phyloP scores from a whole-genome alignment of 2,888 invertebrate species.

The Cryptophagus acutangulus region DNA sequence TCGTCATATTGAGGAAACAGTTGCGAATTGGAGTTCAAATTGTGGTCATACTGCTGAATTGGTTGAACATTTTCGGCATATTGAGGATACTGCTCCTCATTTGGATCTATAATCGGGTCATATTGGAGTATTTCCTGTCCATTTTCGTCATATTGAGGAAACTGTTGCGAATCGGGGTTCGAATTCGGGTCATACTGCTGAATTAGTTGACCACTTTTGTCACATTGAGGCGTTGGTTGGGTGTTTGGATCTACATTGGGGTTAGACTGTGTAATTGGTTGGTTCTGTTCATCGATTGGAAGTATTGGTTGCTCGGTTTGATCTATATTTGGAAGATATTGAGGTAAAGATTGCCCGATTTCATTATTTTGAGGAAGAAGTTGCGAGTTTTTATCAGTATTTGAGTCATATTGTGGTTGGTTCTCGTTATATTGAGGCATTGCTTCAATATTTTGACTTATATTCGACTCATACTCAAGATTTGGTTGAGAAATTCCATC shows the following conservation, averaged over 20 bases:
- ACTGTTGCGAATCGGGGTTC: constrained; percentile 21
- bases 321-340: constrained; percentile 15
- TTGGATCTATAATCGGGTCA: constrained; percentile 15
- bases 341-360: constrained; percentile 17
- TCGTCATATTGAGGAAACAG: constrained; percentile 25
- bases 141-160: constrained; percentile 18
- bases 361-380: constrained; percentile 16
- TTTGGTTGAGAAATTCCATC: constrained; percentile 14
- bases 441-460: constrained; percentile 7
- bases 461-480: constrained; percentile 15
- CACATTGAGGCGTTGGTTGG: constrained; percentile 19
- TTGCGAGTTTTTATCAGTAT: constrained; percentile 24
- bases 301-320: constrained; percentile 23
- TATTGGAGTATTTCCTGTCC: constrained; percentile 17
- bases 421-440: constrained; percentile 16
- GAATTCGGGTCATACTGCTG: constrained; percentile 19
- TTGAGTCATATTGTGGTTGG: constrained; percentile 22
- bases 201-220: constrained; percentile 20
- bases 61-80: constrained; percentile 28
- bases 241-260: constrained; percentile 24
- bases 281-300: constrained; percentile 14
- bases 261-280: constrained; percentile 21
- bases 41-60: constrained; percentile 24
- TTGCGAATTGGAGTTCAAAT: constrained; percentile 17
- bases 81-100: constrained; percentile 18